Percentiles rank a stretch among this genome's conserved stretches.
phyloP scores from a whole-genome alignment of 1,140 invertebrate genomes.

The Drosophila oshimai region DNA sequence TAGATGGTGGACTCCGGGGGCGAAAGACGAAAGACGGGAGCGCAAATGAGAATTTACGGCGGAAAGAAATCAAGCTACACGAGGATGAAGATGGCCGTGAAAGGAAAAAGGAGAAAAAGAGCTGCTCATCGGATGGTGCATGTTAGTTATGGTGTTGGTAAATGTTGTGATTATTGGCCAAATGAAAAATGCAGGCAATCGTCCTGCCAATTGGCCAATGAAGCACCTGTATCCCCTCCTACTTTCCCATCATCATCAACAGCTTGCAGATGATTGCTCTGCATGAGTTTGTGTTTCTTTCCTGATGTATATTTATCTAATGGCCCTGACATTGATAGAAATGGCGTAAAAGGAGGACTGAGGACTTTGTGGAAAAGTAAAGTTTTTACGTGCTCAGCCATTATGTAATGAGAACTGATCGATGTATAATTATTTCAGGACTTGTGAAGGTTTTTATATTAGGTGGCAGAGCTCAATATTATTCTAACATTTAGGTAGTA shows the following conservation, averaged over 20 bases:
- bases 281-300: neutral
- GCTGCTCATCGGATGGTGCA: conserved; percentile 14
- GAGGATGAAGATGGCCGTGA: neutral
- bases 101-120: neutral
- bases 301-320: neutral
- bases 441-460: too few relatives aligned
- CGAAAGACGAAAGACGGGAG: neutral
- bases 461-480: too few relatives aligned
- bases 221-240: neutral
- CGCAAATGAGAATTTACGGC: conserved; percentile 62
- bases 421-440: too few relatives aligned
- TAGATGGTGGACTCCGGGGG: neutral
- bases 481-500: too few relatives aligned
- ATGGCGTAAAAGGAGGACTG: neutral
- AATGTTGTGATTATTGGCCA: conserved; percentile 74
- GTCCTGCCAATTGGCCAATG: conserved; percentile 50
- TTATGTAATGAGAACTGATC: neutral
- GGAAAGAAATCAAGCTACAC: conserved; percentile 35
- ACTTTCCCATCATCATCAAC: conserved; percentile 3
- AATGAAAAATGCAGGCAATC: conserved; percentile 62
- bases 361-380: neutral
- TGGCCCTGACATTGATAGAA: conserved; percentile 13
- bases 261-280: neutral
- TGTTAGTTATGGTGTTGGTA: conserved; percentile 66
- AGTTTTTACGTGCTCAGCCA: neutral